Percentiles rank a stretch among this genome's conserved stretches.
Evolutionary conservation across 2,113 vertebrate species (phyloP).

Genomic region (Callithrix jacchus): DNA sequence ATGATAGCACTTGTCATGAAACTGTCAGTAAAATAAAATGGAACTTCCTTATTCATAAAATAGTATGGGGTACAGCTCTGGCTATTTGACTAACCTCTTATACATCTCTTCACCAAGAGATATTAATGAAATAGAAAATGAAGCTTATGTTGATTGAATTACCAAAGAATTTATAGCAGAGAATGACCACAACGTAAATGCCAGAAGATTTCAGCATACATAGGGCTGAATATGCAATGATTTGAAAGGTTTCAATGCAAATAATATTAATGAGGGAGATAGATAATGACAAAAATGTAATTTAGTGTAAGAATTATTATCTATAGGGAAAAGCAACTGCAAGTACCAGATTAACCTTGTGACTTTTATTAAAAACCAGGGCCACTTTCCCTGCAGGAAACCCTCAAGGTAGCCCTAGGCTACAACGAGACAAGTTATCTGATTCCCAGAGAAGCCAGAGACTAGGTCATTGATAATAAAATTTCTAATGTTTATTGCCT

Average conservation of each 20-base stretch:
- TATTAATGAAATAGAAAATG: background rate
- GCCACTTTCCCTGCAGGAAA: slow-evolving; percentile 24
- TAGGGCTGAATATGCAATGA: background rate
- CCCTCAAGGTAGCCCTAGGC: slow-evolving; percentile 41
- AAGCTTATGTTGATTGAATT: background rate
- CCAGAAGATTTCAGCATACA: background rate
- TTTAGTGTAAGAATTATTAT: slow-evolving; percentile 31
- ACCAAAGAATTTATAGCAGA: background rate
- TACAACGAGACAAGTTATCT: background rate
- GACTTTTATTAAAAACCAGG: slow-evolving; percentile 34
- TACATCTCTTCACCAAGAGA: background rate
- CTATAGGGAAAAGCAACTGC: slow-evolving; percentile 12
- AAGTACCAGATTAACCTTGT: slow-evolving; percentile 53
- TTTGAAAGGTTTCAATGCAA: slow-evolving; percentile 37
- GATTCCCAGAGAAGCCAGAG: slow-evolving; percentile 47
- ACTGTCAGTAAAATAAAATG: background rate
- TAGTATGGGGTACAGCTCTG: background rate
- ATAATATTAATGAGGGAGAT: slow-evolving; percentile 44
- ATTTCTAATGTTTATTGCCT: slow-evolving; percentile 69
- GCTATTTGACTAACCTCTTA: background rate
- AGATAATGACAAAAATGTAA: slow-evolving; percentile 37
- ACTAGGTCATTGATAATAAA: slow-evolving; percentile 39
- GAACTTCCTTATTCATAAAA: background rate
- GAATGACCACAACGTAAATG: background rate
- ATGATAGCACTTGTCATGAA: background rate